Conservation (phyloP, 2,113 vertebrate species). For the Bubo bubo region DNA sequence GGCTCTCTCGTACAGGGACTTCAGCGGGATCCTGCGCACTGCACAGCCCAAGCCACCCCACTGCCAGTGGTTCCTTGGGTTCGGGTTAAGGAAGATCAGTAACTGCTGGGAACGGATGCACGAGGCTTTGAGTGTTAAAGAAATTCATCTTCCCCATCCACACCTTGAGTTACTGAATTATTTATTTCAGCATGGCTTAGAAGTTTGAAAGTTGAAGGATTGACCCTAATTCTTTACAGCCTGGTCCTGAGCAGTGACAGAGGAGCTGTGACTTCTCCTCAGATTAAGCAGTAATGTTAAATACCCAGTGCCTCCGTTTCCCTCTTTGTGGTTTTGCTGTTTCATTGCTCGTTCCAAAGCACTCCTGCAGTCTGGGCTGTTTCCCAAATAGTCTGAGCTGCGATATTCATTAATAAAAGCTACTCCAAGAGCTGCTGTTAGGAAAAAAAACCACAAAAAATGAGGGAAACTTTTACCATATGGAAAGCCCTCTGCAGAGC, state of each 20-base stretch:
- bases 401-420: neutral
- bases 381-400: neutral
- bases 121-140: neutral
- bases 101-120: neutral
- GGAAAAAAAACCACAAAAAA: too few species aligned
- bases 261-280: neutral
- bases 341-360: neutral
- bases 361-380: neutral
- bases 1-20: fast-evolving
- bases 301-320: neutral
- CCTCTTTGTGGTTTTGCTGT: neutral
- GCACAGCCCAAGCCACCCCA: neutral
- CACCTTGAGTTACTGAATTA: neutral
- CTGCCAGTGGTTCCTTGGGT: fast-evolving
- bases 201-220: neutral
- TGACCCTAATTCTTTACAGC: neutral
- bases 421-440: neutral
- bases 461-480: neutral
- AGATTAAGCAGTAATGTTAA: fast-evolving
- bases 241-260: neutral
- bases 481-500: neutral
- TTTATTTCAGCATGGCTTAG: neutral
- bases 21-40: fast-evolving
- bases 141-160: neutral
- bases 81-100: fast-evolving